These are phyloP conservation scores for Pseudachorutes palmiensis DNA, from an alignment of 1,140 invertebrate genomes.

Conservation along the genomic window DNA sequence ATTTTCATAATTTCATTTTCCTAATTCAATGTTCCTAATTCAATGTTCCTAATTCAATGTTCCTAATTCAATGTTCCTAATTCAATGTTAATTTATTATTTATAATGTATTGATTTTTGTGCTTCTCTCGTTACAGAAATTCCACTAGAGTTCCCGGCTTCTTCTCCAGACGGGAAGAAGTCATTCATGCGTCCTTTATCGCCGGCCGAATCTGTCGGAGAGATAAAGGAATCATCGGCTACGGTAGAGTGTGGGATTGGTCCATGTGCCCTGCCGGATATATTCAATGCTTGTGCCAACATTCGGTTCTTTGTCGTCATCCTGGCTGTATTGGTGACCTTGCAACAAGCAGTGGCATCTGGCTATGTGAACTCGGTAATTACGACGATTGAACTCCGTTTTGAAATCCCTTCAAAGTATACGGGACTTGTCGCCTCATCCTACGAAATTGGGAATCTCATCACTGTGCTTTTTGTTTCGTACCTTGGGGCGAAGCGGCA, in stretches of 20 bases:
- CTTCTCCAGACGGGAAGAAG: constrained; percentile 6
- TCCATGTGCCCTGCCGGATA: constrained; percentile 36
- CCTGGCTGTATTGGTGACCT: constrained; percentile 79
- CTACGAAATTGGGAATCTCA: constrained; percentile 91
- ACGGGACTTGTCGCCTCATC: constrained; percentile 86
- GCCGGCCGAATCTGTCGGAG: background rate
- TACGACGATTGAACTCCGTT: constrained; percentile 85
- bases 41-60: background rate
- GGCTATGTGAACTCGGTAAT: constrained; percentile 91
- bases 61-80: background rate
- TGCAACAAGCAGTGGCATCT: constrained; percentile 75
- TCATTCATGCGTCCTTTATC: constrained; percentile 3
- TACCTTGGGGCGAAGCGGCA: constrained; percentile 73
- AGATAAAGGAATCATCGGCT: background rate
- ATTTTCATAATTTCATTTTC: too few relatives aligned
- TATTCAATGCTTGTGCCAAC: constrained; percentile 40
- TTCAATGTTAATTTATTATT: too few relatives aligned
- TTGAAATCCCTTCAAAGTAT: constrained; percentile 86
- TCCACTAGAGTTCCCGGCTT: background rate
- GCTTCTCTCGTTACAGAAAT: too few relatives aligned
- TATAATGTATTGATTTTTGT: too few relatives aligned
- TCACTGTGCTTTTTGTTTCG: constrained; percentile 90
- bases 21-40: background rate
- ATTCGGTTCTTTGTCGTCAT: constrained; percentile 82
- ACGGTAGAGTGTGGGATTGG: constrained; percentile 37